Evolutionary conservation across 2,797 vertebrate genomes (phyloP), one percentile per base, ranked within the genome.

Genomic region (Nyctibius grandis): DNA sequence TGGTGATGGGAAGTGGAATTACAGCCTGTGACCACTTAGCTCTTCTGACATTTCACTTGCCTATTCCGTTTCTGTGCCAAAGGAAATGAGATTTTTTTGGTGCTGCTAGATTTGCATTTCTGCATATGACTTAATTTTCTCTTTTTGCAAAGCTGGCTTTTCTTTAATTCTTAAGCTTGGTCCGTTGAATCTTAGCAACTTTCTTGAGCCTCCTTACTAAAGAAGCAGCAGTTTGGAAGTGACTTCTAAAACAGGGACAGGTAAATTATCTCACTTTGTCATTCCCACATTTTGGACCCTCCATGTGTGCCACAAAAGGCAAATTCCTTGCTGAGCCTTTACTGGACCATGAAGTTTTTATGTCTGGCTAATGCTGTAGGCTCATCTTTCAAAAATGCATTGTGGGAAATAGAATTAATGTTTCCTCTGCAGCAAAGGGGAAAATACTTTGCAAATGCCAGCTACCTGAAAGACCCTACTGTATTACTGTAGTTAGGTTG

Each of bases 61-160:
- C 56, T 57, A 34, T 84, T 92, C 20, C 29, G 28, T 50, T 86
- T 73, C 65, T 56, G 0, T 77, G 50, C 34, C 33, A 68, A 75
- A 75, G 68, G 57, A 89, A 89, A 70, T 31, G 7, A 47, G 18
- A 6, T 22, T 19, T 18, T 40, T 25, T 61, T 18, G 4, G 5
- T 85, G 25, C 73, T 86, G 23, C 54, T 81, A 47, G 34, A 44
- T 89, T 93, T 94, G 57, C 57, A 34, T 75, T 93, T 87, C 69
- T 93, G 28, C 34, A 15, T 60, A 21, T 34, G 13, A 51, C 34
- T 77, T 80, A 48, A 44, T 78, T 67, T 73, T 85, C 3, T 64
- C 12, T 38, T 78, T 69, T 80, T 74, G 21, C 12, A n/a, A 21
- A 74, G 19, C 33, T 65, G 36, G 6, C 5, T 16, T 42, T 85